Evolutionary conservation across 2,113 vertebrate genomes (phyloP), one percentile per base, ranked within the genome.

Genomic region (Phocoena phocoena): DNA sequence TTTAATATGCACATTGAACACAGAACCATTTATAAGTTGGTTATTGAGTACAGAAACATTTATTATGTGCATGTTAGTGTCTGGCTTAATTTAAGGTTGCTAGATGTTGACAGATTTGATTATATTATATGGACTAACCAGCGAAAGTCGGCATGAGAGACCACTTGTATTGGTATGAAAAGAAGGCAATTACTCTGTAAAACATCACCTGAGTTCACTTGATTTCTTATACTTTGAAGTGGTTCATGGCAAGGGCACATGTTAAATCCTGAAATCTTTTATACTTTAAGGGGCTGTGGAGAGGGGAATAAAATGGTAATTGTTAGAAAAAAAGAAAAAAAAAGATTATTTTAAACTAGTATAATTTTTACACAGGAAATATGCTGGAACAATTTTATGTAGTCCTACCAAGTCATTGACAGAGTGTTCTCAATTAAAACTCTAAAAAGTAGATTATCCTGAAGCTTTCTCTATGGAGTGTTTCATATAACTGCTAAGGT

Each of bases 31-130:
- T 95, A n/a, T 70, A 86, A 55, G 70, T 83, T 92, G 68, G 83
- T 71, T 97, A 81, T 25, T 92, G 58, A 92, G 90, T 47, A 82
- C 33, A 88, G 84, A 96, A 90, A 95, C 11, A 12, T 88, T 70
- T 97, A 70, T 68, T 79, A 80, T 94, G n/a, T 81, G n/a, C 44
- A 93, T 74, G 23, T 76, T 81, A 82, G 68, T 91, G 23, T 82
- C 74, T 96, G 31, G 91, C 73, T 73, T 96, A 50, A 47, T 95
- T 97, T 93, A 80, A 55, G 23, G 0, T 90, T 77, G 70, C 58
- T 92, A 79, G 90, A 86, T 97, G 89, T 97, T 97, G 90, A 94
- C 90, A 97, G 41, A 76, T 67, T 97, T 95, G 85, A 68, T 68
- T 93, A 8, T 90, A 70, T 88, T 96, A 73, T 83, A 71, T 36